Percentiles rank a stretch among this genome's conserved stretches.
Conservation (phyloP, 2,888 invertebrate species). For the Lucinisca nassula region DNA sequence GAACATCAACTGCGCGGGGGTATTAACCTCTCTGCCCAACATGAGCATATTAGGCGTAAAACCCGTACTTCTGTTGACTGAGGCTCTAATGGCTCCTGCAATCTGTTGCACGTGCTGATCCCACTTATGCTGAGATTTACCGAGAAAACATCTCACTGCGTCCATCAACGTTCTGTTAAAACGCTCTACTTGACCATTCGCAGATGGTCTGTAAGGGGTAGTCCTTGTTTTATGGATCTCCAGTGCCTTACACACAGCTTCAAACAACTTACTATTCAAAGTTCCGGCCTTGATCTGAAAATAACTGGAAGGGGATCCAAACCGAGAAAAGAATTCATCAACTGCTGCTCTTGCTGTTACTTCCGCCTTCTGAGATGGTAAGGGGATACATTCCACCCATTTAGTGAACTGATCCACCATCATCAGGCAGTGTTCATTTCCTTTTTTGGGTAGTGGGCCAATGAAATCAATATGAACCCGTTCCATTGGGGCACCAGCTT, state of each 20-base stretch:
- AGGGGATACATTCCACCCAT: neutral
- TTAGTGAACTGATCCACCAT: neutral
- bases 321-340: neutral
- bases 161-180: slow-evolving; percentile 22
- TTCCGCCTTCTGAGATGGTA: slow-evolving; percentile 10
- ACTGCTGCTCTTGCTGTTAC: neutral
- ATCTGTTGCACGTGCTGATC: too few relatives aligned
- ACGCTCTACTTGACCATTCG: slow-evolving; percentile 10
- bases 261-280: slow-evolving; percentile 18
- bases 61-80: neutral
- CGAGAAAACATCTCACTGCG: neutral
- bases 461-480: neutral
- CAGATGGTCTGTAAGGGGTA: neutral
- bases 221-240: slow-evolving; percentile 12
- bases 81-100: neutral
- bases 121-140: too few relatives aligned
- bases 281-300: neutral
- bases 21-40: too few relatives aligned
- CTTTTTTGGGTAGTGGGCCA: neutral
- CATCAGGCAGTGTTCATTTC: slow-evolving; percentile 8
- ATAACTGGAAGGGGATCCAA: neutral
- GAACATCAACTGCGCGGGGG: too few relatives aligned
- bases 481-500: neutral
- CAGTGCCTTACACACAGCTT: neutral
- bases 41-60: too few relatives aligned